Conservation (phyloP, 2,113 vertebrate genomes). For the Phylloscopus trochiloides region DNA sequence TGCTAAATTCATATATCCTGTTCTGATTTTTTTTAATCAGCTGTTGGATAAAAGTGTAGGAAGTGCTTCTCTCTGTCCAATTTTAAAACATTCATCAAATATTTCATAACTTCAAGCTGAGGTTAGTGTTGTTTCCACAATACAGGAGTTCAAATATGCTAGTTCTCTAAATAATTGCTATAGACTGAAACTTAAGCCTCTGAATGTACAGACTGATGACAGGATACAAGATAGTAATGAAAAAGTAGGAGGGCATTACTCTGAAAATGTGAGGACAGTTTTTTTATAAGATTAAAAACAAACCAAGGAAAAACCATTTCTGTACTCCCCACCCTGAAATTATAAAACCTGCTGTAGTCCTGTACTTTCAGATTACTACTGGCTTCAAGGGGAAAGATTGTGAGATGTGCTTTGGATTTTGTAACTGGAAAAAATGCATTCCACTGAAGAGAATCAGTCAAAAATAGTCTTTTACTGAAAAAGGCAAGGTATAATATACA, state of each 20-base stretch:
- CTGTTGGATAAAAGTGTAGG: neutral
- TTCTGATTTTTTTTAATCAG: neutral
- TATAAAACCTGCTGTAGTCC: neutral
- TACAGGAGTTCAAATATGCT: neutral
- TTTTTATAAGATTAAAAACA: neutral
- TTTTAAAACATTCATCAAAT: neutral
- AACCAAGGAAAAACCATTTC: neutral
- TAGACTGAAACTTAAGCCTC: neutral
- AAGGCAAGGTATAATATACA: neutral
- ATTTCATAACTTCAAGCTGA: neutral
- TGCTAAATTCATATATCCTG: neutral
- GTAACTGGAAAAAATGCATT: constrained; percentile 2
- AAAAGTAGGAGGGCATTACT: neutral
- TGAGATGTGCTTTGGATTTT: neutral
- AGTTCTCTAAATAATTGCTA: neutral
- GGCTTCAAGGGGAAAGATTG: neutral
- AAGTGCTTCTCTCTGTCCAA: neutral
- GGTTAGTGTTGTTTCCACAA: neutral
- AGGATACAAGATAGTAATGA: neutral
- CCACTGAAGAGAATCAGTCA: neutral
- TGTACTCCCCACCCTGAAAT: neutral
- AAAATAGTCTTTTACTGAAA: neutral
- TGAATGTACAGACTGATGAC: neutral
- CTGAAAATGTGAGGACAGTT: neutral
- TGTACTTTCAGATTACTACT: neutral